Evolutionary conservation across 2,888 invertebrate species (phyloP), one percentile per base, ranked within the genome.

Genomic region (Pyrrhia umbra): DNA sequence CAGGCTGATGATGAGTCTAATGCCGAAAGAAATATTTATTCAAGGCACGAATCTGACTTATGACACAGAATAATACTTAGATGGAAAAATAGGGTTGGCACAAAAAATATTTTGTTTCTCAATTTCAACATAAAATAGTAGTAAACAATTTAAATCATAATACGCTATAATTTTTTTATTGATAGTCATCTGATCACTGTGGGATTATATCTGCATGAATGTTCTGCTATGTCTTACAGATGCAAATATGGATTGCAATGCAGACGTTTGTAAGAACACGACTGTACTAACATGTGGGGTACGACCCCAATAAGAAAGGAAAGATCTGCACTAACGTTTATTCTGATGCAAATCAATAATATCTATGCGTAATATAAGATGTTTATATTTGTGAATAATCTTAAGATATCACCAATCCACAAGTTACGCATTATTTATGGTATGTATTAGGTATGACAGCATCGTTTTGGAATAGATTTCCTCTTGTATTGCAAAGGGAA

Each of bases 401-500:
- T 16, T 9, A n/a, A 10, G 13, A 23, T 21, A 49, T 37, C 15
- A 46, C 27, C n/a, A 43, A 60, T n/a, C 10, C 4, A 13, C 10
- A 18, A 45, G 20, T 25, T n/a, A 62, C 62, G 49, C 65, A 15
- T 8, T n/a, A n/a, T n/a, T n/a, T n/a, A n/a, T n/a, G n/a, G n/a
- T n/a, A n/a, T n/a, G n/a, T n/a, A n/a, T n/a, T n/a, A n/a, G n/a
- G n/a, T n/a, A 50, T 45, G 15, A 62, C 30, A 23, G 6, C n/a
- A 37, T 43, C 34, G 13, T 45, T 60, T 6, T 43, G 43, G 15
- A 39, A 45, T 16, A 49, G 18, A 62, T 61, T 70, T 70, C 25
- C 49, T 61, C 13, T 23, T 43, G 8, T 62, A 27, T 62, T 45
- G 49, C 37, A 66, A 50, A 27, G 49, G 50, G 43, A 62, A 62